These are phyloP conservation scores for Aspidiotus rigidus DNA, from an alignment of 2,888 invertebrate species.

Conservation along the genomic window DNA sequence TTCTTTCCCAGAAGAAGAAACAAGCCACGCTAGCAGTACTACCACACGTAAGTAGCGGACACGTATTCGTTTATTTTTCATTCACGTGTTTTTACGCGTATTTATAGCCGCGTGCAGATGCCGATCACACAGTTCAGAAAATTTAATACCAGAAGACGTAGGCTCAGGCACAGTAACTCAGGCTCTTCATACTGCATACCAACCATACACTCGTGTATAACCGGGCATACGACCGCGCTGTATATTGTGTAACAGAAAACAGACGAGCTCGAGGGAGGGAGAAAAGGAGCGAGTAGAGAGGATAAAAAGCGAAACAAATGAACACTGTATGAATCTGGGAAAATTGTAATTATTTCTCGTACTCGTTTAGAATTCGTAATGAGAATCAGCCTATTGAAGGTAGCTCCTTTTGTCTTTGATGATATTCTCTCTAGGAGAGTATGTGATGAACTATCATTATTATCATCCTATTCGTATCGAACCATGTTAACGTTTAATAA, in stretches of 20 bases:
- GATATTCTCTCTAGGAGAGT: conserved; percentile 7
- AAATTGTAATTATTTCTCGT: conserved; percentile 2
- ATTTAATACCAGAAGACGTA: not conserved
- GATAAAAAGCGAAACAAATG: not conserved
- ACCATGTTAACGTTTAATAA: conserved; percentile 11
- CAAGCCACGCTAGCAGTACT: not conserved
- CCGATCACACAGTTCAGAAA: not conserved
- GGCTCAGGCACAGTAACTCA: too few relatives aligned
- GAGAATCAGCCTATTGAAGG: not conserved
- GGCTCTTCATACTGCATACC: too few relatives aligned
- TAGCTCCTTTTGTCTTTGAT: conserved; percentile 18
- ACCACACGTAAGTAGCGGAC: not conserved
- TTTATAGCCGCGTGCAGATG: not conserved
- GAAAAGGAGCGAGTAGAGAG: not conserved
- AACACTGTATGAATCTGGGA: conserved; percentile 2
- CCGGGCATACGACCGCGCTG: too few relatives aligned
- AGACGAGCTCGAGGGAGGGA: too few relatives aligned
- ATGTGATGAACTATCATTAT: conserved; percentile 24
- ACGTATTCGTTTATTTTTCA: not conserved
- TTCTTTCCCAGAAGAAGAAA: not conserved
- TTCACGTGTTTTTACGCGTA: conserved; percentile 1
- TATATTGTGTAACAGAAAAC: too few relatives aligned
- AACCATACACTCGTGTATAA: too few relatives aligned
- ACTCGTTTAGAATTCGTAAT: not conserved
- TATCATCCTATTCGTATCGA: conserved; percentile 21